A percentile compares a stretch with the other conserved stretches of the same genome.
phyloP scores from a whole-genome alignment of 2,888 invertebrate genomes.

The Polia nebulosa region DNA sequence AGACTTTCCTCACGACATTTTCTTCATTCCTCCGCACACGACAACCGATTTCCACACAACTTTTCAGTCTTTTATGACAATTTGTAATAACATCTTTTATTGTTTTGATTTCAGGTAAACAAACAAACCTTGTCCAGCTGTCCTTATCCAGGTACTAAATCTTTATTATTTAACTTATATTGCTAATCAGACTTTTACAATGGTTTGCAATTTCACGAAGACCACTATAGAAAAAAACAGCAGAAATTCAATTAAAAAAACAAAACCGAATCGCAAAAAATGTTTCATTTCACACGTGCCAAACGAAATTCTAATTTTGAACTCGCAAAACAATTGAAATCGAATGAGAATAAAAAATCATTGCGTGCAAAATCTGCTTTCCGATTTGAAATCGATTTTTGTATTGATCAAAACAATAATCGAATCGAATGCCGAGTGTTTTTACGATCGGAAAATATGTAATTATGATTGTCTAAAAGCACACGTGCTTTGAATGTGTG shows the following conservation, averaged over 20 bases:
- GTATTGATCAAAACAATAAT: constrained; percentile 26
- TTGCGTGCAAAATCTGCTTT: constrained; percentile 11
- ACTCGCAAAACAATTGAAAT: constrained; percentile 42
- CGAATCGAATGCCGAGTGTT: constrained; percentile 24
- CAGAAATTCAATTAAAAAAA: not conserved
- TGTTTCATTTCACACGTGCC: constrained; percentile 29
- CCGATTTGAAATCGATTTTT: constrained; percentile 35
- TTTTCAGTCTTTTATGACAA: not conserved
- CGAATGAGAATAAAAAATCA: constrained; percentile 26
- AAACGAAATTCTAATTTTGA: constrained; percentile 34
- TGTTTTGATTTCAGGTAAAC: constrained; percentile 52
- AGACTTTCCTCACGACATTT: too few relatives aligned
- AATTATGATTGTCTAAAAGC: constrained; percentile 23
- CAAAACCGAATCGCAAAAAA: not conserved
- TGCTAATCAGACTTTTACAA: too few relatives aligned
- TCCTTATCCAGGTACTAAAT: constrained; percentile 14
- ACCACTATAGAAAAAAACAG: not conserved
- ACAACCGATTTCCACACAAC: too few relatives aligned
- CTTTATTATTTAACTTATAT: not conserved
- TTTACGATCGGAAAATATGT: constrained; percentile 19
- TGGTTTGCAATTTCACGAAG: not conserved
- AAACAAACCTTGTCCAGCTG: not conserved
- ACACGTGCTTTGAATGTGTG: not conserved
- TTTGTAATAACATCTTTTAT: constrained; percentile 22
- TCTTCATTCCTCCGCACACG: too few relatives aligned